Evolutionary conservation across 2,888 invertebrate genomes (phyloP).

Genomic region (Poecilus cupreus): DNA sequence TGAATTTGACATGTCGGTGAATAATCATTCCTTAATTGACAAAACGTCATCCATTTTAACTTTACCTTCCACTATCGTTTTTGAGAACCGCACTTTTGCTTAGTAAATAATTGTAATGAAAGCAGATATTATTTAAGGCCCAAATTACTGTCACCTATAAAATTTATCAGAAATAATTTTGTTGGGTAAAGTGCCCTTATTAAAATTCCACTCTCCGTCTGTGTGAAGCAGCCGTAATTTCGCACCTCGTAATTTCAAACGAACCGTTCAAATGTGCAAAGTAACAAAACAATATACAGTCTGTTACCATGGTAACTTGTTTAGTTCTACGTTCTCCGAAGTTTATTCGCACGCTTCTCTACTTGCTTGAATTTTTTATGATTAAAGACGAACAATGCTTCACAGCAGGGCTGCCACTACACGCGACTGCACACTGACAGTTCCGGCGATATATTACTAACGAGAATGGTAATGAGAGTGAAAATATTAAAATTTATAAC

Average conservation of each 20-base stretch:
- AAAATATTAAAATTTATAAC: constrained; percentile 35
- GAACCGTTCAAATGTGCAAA: constrained; percentile 7
- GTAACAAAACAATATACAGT: constrained; percentile 36
- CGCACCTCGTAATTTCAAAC: constrained; percentile 4
- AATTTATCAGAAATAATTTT: no score
- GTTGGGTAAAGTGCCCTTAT: background rate
- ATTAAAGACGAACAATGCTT: constrained; percentile 41
- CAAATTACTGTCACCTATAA: no score
- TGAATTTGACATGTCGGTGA: no score
- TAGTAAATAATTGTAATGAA: no score
- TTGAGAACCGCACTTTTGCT: no score
- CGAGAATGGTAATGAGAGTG: constrained; percentile 15
- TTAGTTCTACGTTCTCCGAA: constrained; percentile 34
- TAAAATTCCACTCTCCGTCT: background rate
- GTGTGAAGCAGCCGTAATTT: background rate
- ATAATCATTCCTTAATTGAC: no score
- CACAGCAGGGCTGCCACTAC: constrained; percentile 10
- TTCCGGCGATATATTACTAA: constrained; percentile 6
- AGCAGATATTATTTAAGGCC: no score
- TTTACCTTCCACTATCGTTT: no score
- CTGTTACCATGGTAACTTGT: constrained; percentile 36
- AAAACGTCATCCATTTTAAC: no score
- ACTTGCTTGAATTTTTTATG: constrained; percentile 50
- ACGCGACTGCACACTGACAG: constrained; percentile 13
- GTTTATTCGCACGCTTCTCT: constrained; percentile 36